Conservation (phyloP, 2,113 vertebrate genomes). For the Oncorhynchus clarkii region DNA sequence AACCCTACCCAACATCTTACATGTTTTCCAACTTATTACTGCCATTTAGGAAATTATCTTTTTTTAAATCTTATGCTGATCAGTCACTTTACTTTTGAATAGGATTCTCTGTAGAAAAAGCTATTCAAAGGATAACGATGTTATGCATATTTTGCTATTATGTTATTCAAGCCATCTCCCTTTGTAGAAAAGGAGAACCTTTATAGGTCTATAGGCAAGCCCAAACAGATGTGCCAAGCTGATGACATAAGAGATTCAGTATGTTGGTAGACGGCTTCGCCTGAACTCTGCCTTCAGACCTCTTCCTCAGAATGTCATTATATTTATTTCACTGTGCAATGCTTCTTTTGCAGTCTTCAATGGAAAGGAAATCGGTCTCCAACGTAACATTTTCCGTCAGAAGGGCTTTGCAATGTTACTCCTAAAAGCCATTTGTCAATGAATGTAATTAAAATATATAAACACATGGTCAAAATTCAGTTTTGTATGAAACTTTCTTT, state of each 20-base stretch:
- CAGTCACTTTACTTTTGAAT: constrained; percentile 49
- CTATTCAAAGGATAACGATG: constrained; percentile 1
- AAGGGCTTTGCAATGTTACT: constrained; percentile 36
- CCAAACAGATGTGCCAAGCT: constrained; percentile 9
- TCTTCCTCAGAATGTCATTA: constrained; percentile 2
- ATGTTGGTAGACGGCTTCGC: constrained; percentile 4
- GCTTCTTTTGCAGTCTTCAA: constrained; percentile 60
- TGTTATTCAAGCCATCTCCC: not conserved
- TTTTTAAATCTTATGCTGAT: constrained; percentile 63
- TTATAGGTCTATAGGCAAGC: not conserved
- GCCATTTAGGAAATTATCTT: constrained; percentile 51
- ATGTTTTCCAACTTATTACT: constrained; percentile 42
- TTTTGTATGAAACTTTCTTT: not conserved
- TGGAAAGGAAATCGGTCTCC: constrained; percentile 28
- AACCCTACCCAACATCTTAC: not conserved
- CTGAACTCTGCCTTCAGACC: constrained; percentile 8
- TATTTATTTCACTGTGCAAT: constrained; percentile 38
- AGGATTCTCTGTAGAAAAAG: constrained; percentile 23
- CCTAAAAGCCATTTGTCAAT: constrained; percentile 29
- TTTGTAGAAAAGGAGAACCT: not conserved
- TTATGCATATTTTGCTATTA: constrained; percentile 17
- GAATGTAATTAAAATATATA: constrained; percentile 2
- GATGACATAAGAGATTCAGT: constrained; percentile 1
- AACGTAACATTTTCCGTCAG: constrained; percentile 25
- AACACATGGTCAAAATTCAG: not conserved